These are phyloP conservation scores for Amazona vittata DNA, from an alignment of 2,113 vertebrate species.

Conservation along the genomic window DNA sequence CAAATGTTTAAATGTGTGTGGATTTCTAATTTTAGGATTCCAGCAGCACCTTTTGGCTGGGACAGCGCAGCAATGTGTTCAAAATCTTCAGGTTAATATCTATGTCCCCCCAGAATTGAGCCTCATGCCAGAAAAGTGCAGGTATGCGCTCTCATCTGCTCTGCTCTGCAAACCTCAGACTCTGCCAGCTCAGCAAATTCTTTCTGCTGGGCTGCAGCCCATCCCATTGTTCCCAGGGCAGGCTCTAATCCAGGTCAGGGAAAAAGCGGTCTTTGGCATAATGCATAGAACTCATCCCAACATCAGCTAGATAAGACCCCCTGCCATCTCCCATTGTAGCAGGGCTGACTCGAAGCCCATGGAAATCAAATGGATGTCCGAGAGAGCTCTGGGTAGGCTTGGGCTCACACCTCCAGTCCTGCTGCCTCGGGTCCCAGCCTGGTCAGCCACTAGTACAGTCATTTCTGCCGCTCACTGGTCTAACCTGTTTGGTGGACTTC, in stretches of 20 bases:
- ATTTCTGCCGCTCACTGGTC: neutral
- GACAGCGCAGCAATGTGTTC: neutral
- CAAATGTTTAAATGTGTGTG: conserved; percentile 10
- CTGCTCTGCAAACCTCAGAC: conserved; percentile 63
- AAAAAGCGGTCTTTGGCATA: conserved; percentile 58
- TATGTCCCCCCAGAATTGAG: conserved; percentile 12
- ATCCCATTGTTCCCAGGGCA: conserved; percentile 54
- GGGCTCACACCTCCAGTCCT: neutral
- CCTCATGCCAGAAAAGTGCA: conserved; percentile 60
- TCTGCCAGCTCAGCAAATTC: conserved; percentile 67
- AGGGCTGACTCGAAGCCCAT: conserved; percentile 32
- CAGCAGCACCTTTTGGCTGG: neutral
- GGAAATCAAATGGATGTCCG: neutral
- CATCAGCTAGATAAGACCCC: conserved; percentile 52
- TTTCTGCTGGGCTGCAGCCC: conserved; percentile 48
- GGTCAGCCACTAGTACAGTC: neutral
- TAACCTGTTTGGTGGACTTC: neutral
- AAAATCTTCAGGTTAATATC: conserved; percentile 32
- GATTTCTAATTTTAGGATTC: conserved; percentile 21
- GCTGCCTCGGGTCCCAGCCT: neutral
- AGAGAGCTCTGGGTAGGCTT: neutral
- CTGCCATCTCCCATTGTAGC: conserved; percentile 2
- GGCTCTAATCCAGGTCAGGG: conserved; percentile 67
- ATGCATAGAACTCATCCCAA: conserved; percentile 27
- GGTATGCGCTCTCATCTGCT: conserved; percentile 64